Evolutionary conservation across 1,140 invertebrate species (phyloP), one percentile per base, ranked within the genome.

Genomic region (Araneus ventricosus): DNA sequence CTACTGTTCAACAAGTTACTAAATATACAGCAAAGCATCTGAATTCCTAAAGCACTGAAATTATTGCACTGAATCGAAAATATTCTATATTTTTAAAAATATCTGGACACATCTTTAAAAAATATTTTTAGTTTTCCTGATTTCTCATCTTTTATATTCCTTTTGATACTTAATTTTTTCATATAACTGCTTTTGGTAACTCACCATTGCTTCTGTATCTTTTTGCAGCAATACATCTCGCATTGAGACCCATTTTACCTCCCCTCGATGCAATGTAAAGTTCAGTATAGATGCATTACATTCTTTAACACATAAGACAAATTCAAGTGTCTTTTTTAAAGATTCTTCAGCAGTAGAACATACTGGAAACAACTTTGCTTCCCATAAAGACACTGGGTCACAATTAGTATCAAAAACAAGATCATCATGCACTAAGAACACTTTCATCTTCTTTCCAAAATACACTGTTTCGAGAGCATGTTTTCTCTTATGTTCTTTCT

Each of bases 341-440:
- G 96, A 96, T 41, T 95, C 91, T 6, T 94, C 94, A 94, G 95
- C 95, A 14, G 94, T 94, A 0, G 75, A 20, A 10, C 93, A 88
- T 0, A 95, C 94, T 34, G 95, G 95, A 94, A 95, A 96, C 27
- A 96, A 61, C 88, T 95, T 94, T 22, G 95, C 93, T 27, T 93
- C 94, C 96, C 96, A 96, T 41, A 96, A 93, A 10, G 87, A 94
- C 39, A 80, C 34, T 17, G 86, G 14, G 24, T 84, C 39, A 30
- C 82, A 61, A 20, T 70, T 88, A 94, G 89, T 30, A 30, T 6
- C 8, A 27, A 89, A 93, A 75, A 75, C n/a, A 37, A 5, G n/a
- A 22, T 59, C 67, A 59, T 79, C 57, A n/a, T 27, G 8, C 20
- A 24, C 61, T 0, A 84, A 20, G 30, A 92, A 87, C 22, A 94